A percentile compares a stretch with the other conserved stretches of the same genome.
phyloP scores from a whole-genome alignment of 2,888 invertebrate species.

The Tipula lateralis region DNA sequence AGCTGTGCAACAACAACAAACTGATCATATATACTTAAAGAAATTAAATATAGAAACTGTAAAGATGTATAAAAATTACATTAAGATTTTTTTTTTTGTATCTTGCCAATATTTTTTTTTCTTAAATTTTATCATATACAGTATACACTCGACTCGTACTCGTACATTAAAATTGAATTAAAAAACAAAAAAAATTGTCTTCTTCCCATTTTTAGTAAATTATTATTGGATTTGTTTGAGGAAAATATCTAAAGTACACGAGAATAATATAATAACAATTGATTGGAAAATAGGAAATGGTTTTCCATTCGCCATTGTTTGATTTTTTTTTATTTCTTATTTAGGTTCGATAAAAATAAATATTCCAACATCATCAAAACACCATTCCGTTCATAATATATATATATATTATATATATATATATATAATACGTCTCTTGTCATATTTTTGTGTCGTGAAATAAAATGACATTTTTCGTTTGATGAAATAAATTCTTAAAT shows the following conservation, averaged over 20 bases:
- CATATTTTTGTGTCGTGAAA: background rate
- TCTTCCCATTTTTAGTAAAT: background rate
- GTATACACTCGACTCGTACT: background rate
- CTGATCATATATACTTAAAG: background rate
- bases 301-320: background rate
- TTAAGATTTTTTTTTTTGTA: background rate
- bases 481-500: constrained; percentile 4
- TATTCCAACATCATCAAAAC: background rate
- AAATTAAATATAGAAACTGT: background rate
- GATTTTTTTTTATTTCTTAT: too few relatives aligned
- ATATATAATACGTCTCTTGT: background rate
- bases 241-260: background rate
- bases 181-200: background rate
- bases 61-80: background rate
- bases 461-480: background rate
- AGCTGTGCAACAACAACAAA: background rate
- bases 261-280: background rate
- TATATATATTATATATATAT: too few relatives aligned
- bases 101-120: background rate
- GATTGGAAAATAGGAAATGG: background rate
- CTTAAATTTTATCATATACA: background rate
- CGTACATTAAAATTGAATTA: background rate
- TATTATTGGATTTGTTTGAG: background rate
- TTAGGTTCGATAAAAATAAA: background rate
- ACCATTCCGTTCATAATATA: background rate